These are phyloP conservation scores for Napeogenes inachia DNA, from an alignment of 2,888 invertebrate species.

Conservation along the genomic window DNA sequence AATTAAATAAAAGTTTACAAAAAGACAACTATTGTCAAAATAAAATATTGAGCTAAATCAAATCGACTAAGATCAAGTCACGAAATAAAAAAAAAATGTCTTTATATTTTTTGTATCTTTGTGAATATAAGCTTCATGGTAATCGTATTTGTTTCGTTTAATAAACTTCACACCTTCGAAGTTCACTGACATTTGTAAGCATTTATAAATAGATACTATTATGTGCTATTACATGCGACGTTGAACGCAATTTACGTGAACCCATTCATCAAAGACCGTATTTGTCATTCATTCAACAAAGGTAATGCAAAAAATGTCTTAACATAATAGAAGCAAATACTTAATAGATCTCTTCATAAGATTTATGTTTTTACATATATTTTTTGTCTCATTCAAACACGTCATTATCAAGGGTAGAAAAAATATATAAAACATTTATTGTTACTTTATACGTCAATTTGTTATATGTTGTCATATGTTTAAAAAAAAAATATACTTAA, in stretches of 20 bases:
- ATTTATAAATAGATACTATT: constrained; percentile 14
- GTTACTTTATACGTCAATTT: no score
- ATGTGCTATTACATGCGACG: constrained; percentile 6
- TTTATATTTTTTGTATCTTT: no score
- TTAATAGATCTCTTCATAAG: no score
- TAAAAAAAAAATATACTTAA: no score
- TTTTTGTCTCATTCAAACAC: background rate
- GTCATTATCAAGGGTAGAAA: no score
- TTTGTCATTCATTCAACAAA: background rate
- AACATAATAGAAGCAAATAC: background rate
- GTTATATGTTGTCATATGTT: no score
- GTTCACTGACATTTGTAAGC: constrained; percentile 19
- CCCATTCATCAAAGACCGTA: background rate
- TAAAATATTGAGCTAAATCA: no score
- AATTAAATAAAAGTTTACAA: no score
- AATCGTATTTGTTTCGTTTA: background rate
- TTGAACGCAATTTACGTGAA: background rate
- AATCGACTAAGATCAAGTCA: no score
- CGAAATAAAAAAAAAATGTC: no score
- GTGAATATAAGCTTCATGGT: background rate
- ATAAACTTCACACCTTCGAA: constrained; percentile 3
- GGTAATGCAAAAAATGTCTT: background rate
- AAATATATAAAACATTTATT: no score
- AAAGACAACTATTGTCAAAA: no score
- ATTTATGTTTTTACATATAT: background rate